These are phyloP conservation scores for Diadophis punctatus DNA, from an alignment of 2,113 vertebrate genomes.

Conservation along the genomic window DNA sequence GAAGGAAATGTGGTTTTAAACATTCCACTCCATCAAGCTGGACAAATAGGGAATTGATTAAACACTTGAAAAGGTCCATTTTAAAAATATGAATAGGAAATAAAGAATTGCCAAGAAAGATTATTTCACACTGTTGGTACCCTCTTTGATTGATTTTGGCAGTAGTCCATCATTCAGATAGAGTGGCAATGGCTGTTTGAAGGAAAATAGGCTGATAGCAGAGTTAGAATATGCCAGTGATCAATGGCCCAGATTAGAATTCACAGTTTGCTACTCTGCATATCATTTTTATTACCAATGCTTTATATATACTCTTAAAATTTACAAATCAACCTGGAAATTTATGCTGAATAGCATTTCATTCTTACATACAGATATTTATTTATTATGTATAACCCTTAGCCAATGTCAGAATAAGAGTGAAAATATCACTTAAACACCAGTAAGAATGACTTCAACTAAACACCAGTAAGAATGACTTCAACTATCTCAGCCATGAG, in stretches of 20 bases:
- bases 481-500: not conserved
- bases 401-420: not conserved
- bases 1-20: conserved; percentile 64
- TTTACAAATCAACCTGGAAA: not conserved
- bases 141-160: not conserved
- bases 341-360: not conserved
- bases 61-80: not conserved
- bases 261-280: not conserved
- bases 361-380: not conserved
- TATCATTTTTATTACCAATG: not conserved
- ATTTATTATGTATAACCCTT: not conserved
- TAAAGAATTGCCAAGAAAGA: not conserved
- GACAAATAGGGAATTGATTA: conserved; percentile 4
- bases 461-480: not conserved
- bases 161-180: not conserved
- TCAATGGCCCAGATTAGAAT: no score
- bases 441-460: not conserved
- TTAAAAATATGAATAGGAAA: not conserved
- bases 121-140: not conserved
- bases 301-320: not conserved
- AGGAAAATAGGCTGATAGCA: not conserved
- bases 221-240: not conserved
- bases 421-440: not conserved
- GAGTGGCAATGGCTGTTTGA: not conserved
- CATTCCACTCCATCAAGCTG: conserved; percentile 50